A percentile compares a stretch with the other conserved stretches of the same genome.
phyloP scores from a whole-genome alignment of 2,113 vertebrate genomes.

The Nesogale talazaci region DNA sequence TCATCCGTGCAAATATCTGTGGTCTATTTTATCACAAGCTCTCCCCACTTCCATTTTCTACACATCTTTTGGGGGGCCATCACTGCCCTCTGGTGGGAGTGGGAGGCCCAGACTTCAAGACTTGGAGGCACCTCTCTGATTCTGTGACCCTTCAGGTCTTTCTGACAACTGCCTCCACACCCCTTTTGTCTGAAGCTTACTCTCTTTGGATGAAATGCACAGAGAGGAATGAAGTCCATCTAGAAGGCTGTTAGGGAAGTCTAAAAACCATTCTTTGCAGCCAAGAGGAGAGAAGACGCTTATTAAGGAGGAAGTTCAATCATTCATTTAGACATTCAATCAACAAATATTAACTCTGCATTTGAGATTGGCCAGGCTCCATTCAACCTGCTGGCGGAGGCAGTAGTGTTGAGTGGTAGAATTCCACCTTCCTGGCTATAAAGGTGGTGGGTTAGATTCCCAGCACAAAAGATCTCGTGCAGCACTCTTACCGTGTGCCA shows the following conservation, averaged over 20 bases:
- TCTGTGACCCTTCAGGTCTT: not conserved
- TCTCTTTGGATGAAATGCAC: not conserved
- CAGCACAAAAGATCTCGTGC: not conserved
- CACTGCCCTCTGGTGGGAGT: not conserved
- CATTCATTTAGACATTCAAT: not conserved
- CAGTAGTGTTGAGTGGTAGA: not conserved
- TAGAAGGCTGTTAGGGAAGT: too few species aligned
- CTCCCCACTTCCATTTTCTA: not conserved
- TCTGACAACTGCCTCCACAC: not conserved
- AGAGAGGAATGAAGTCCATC: rapidly evolving
- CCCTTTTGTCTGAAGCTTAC: too few species aligned
- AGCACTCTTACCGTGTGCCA: not conserved
- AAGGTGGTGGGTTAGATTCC: not conserved
- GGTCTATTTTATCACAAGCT: not conserved
- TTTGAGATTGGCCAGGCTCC: not conserved
- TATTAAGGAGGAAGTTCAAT: too few species aligned
- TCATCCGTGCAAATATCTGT: rapidly evolving
- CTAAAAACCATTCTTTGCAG: too few species aligned
- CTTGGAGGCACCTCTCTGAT: not conserved
- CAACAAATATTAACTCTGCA: not conserved
- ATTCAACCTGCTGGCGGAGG: not conserved
- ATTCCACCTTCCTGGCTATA: not conserved
- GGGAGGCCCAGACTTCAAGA: not conserved
- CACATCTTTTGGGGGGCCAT: not conserved
- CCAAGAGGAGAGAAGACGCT: not conserved